Percentiles rank a stretch among this genome's conserved stretches.
Conservation (phyloP, 2,113 vertebrate species). For the Cololabis saira region DNA sequence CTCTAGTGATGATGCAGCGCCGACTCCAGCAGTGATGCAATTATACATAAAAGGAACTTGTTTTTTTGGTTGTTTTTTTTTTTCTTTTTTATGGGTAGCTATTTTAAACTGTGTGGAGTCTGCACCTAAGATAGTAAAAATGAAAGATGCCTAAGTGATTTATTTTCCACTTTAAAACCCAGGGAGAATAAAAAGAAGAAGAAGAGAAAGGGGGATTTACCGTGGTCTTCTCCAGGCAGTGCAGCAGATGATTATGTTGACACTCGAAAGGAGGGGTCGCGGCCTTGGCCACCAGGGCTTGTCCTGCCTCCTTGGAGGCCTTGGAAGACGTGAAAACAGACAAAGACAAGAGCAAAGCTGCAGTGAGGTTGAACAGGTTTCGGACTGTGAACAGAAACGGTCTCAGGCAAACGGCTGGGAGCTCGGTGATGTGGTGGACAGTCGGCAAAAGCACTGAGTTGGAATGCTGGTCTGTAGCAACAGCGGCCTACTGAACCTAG, state of each 20-base stretch:
- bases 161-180: neutral
- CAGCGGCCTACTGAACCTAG: conserved; percentile 72
- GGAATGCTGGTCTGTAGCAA: conserved; percentile 74
- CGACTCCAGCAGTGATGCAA: conserved; percentile 25
- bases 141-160: conserved; percentile 11
- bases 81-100: conserved; percentile 7
- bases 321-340: conserved; percentile 78
- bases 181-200: neutral
- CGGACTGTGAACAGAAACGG: conserved; percentile 10
- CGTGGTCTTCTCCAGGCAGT: conserved; percentile 99
- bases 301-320: conserved; percentile 92
- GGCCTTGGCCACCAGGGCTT: conserved; percentile 89
- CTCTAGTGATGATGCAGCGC: conserved; percentile 17
- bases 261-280: conserved; percentile 92
- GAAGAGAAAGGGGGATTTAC: conserved; percentile 77
- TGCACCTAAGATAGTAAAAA: conserved; percentile 25
- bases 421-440: conserved; percentile 57
- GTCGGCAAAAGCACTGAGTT: conserved; percentile 59
- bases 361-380: conserved; percentile 44
- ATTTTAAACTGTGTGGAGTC: conserved; percentile 31
- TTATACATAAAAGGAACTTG: conserved; percentile 9
- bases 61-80: conserved; percentile 2
- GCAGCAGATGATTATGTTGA: conserved; percentile 97
- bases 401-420: conserved; percentile 55
- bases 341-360: conserved; percentile 28